A percentile compares a stretch with the other conserved stretches of the same genome.
These are phyloP conservation scores for Morinoia aosen DNA, from an alignment of 2,888 invertebrate species.

Conservation along the genomic window DNA sequence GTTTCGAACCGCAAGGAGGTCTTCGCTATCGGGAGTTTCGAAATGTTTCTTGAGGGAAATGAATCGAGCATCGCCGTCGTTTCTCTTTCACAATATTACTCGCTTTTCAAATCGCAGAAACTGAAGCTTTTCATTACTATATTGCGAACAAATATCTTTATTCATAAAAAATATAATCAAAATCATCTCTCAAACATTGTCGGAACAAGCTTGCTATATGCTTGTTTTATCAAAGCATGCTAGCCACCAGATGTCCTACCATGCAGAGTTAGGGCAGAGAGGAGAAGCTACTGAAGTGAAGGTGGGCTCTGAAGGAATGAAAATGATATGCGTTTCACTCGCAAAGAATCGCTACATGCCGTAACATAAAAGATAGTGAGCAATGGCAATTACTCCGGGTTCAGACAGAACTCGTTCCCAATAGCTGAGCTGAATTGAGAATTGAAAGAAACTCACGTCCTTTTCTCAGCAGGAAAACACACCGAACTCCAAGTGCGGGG, in stretches of 20 bases:
- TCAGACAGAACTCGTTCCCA: too few species aligned
- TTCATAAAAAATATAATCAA: background rate
- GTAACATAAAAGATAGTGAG: too few species aligned
- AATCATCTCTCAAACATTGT: background rate
- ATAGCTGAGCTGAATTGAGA: too few species aligned
- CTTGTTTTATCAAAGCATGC: background rate
- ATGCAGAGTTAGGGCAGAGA: background rate
- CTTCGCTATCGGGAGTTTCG: background rate
- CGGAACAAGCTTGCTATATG: background rate
- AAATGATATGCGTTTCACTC: too few species aligned
- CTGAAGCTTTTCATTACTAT: background rate
- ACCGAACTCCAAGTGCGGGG: too few species aligned
- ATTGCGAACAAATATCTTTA: background rate
- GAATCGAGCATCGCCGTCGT: background rate
- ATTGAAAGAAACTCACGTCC: too few species aligned
- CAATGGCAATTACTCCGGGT: too few species aligned
- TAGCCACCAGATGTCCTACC: background rate
- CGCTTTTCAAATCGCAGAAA: background rate
- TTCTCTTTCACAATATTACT: background rate
- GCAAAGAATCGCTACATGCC: too few species aligned
- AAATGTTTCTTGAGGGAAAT: background rate
- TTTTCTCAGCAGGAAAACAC: too few species aligned
- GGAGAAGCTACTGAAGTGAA: background rate
- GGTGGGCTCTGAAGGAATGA: background rate
- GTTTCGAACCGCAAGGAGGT: background rate